Base-by-base conservation (phyloP, 2,113 vertebrate species). In the Mus pahari region DNA sequence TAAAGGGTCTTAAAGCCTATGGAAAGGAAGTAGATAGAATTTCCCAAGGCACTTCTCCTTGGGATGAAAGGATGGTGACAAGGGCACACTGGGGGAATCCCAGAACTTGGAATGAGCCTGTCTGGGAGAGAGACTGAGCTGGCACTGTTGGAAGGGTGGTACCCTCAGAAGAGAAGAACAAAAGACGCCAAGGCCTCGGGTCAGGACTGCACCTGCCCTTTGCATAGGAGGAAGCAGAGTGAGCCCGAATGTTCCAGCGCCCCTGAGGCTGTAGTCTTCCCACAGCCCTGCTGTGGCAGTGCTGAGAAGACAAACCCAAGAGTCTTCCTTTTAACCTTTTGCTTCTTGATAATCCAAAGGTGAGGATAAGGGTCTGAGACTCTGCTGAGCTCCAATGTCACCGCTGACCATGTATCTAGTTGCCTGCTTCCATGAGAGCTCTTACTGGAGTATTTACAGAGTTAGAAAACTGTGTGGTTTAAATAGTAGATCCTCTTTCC, bases 181-280 rank as follows among this genome's bases (percentile, higher is more conserved):
- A 24, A 8, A 66, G n/a, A 70, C 0, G 26, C 90, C 75, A 68
- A 90, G 20, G 24, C 60, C 39, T 93, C 14, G 8, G 39, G 53
- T 28, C 13, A n/a, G 71, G 75, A 48, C 20, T 66, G 36, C 36
- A 10, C 53, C 88, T 53, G n/a, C 7, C 31, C 60, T 50, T 84
- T 92, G 78, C 58, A 77, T 36, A 62, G 9, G 86, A 90, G 86
- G 77, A 92, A 90, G 68, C 31, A 68, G 50, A 75, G 48, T 4
- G 48, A 48, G 62, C 1, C 53, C 1, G 36, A 74, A 19, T 6
- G 60, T 0, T 1, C 1, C 0, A 24, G 0, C 0, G 13, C 1
- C 26, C 39, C 10, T 10, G 64, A 39, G 0, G 0, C 36, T 2
- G 2, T 0, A 0, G 0, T 55, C 36, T 36, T 55, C 33, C 74